Base-by-base conservation (phyloP, 2,888 invertebrate species). In the Julus scanicus region DNA sequence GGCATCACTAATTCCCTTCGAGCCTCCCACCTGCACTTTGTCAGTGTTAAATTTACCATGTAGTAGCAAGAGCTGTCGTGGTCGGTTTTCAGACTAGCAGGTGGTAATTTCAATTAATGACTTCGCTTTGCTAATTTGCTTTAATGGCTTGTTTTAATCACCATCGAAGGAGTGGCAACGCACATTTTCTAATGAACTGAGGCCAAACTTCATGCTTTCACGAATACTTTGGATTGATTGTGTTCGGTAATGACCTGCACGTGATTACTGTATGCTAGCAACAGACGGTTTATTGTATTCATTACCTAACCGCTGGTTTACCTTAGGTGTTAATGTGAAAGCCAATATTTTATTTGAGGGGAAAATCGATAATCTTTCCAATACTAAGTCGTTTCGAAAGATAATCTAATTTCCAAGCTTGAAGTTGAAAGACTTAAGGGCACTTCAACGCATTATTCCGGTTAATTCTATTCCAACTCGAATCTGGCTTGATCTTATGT, bases 41-140 rank as follows among this genome's bases (percentile, higher is more conserved):
- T 1, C 57, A 4, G 57, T 11, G n/a, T 57, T 57, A n/a, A 71
- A 9, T 71, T 71, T 29, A 29, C 29, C 8, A 9, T n/a, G 63
- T 20, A 63, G 11, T 11, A 29, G n/a, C 29, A 4, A 29, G 29
- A 29, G 9, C 29, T 71, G 71, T 11, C 71, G 29, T n/a, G n/a
- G 71, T 29, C 29, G 9, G 29, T n/a, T n/a, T 71, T 71, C 29
- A 71, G 29, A 71, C 71, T n/a, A 2, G 71, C 11, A 71, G 71
- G 71, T 71, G 71, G 29, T 29, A 71, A 71, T 71, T 71, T 71
- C 71, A 11, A 71, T 71, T 71, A 71, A 71, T 71, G 71, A 11
- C 71, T 71, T 29, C 11, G 71, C 71, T 29, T 29, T 29, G 71
- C 20, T 71, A 29, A 71, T 71, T 71, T 71, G 71, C 11, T 71